These are phyloP conservation scores for Microctonus brassicae DNA, from an alignment of 2,888 invertebrate genomes.

Conservation along the genomic window DNA sequence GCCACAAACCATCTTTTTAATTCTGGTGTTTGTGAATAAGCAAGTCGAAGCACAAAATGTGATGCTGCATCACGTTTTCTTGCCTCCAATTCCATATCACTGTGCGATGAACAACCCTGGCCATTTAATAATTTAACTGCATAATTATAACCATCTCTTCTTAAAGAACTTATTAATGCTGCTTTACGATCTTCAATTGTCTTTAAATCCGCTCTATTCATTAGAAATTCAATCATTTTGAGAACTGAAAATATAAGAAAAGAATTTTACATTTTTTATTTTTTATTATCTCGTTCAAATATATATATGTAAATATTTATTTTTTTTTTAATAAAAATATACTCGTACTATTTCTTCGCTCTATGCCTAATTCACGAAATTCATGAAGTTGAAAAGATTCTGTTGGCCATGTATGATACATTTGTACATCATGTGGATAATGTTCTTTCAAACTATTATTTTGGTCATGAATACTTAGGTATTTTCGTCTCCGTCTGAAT, in stretches of 20 bases:
- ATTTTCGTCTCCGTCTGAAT: slow-evolving; percentile 44
- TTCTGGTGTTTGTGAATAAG: slow-evolving; percentile 91
- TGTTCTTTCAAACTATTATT: slow-evolving; percentile 65
- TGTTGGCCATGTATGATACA: slow-evolving; percentile 83
- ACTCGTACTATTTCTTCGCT: slow-evolving; percentile 78
- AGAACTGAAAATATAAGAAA: slow-evolving; percentile 71
- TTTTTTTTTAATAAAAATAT: neutral
- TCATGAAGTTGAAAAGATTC: slow-evolving; percentile 83
- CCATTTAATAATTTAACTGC: slow-evolving; percentile 76
- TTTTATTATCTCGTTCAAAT: neutral
- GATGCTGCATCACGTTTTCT: slow-evolving; percentile 88
- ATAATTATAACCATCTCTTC: slow-evolving; percentile 77
- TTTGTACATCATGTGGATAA: slow-evolving; percentile 77
- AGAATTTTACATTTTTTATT: no score
- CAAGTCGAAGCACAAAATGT: slow-evolving; percentile 92
- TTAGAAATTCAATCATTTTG: slow-evolving; percentile 81
- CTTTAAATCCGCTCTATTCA: slow-evolving; percentile 74
- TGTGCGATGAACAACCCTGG: slow-evolving; percentile 71
- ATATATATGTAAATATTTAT: neutral
- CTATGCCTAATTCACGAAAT: slow-evolving; percentile 89
- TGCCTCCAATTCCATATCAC: slow-evolving; percentile 76
- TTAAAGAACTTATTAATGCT: slow-evolving; percentile 76
- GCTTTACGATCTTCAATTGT: slow-evolving; percentile 78
- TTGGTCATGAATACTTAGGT: slow-evolving; percentile 48
- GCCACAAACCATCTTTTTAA: slow-evolving; percentile 88